phyloP scores from a whole-genome alignment of 2,113 vertebrate species.

The Cavia porcellus region DNA sequence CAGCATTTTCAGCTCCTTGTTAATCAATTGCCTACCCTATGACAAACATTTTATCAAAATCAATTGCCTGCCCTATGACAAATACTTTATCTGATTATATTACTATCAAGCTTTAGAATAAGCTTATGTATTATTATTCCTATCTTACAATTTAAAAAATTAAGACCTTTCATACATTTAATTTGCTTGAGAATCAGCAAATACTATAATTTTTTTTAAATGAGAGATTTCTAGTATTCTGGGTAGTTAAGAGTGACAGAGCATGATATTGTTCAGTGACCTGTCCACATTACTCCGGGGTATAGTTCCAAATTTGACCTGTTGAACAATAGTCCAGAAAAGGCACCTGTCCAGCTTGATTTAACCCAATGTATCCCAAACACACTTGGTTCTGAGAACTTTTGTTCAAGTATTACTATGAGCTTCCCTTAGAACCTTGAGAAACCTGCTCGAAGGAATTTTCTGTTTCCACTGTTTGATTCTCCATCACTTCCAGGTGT shows the following conservation, averaged over 20 bases:
- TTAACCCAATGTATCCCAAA: conserved; percentile 2
- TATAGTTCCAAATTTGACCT: not conserved
- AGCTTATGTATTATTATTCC: not conserved
- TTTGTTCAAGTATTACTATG: not conserved
- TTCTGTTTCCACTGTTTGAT: not conserved
- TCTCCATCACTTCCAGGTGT: not conserved
- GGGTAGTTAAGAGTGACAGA: not conserved
- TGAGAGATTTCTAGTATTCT: conserved; percentile 35
- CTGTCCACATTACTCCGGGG: not conserved
- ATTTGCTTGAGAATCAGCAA: conserved; percentile 38
- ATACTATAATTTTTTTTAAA: not conserved
- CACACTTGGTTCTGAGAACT: not conserved
- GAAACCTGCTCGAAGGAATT: not conserved
- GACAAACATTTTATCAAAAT: not conserved
- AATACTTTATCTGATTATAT: not conserved
- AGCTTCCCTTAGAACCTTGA: not conserved
- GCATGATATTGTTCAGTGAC: not conserved
- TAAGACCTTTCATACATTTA: not conserved
- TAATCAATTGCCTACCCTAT: not conserved
- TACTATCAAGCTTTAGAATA: not conserved
- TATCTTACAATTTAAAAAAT: not conserved
- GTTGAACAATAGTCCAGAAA: not conserved
- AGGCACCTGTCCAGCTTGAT: not conserved
- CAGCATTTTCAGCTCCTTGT: not conserved
- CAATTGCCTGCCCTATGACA: not conserved